A percentile compares a stretch with the other conserved stretches of the same genome.
Evolutionary conservation across 1,140 invertebrate genomes (phyloP).

Genomic region (Sipha flava): DNA sequence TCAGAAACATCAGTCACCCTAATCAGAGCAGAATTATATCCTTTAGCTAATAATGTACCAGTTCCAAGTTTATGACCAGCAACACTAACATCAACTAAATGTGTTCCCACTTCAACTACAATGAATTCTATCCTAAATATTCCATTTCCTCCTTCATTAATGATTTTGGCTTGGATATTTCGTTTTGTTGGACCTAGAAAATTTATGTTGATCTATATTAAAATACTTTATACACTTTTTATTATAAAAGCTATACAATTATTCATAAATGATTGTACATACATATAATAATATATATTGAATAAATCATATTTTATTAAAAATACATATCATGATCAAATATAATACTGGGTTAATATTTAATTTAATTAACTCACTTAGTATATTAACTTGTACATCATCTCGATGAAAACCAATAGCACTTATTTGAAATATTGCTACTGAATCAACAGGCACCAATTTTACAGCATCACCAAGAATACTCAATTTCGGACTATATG

Average conservation of each 20-base stretch:
- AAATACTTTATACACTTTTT: no score
- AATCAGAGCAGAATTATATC: constrained; percentile 84
- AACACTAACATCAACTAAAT: constrained; percentile 77
- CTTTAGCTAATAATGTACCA: constrained; percentile 80
- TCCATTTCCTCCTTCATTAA: constrained; percentile 63
- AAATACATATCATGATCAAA: background rate
- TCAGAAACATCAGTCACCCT: constrained; percentile 78
- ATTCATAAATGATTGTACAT: no score
- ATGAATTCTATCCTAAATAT: constrained; percentile 82
- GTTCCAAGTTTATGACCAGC: constrained; percentile 76
- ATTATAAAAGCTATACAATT: no score
- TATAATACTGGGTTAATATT: background rate
- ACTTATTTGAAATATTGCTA: constrained; percentile 75
- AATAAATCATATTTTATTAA: no score
- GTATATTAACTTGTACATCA: constrained; percentile 50
- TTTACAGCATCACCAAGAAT: constrained; percentile 75
- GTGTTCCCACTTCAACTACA: constrained; percentile 82
- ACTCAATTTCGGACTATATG: constrained; percentile 54
- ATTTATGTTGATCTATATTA: no score
- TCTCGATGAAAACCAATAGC: constrained; percentile 57
- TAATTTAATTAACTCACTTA: constrained; percentile 43
- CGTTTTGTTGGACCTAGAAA: constrained; percentile 57
- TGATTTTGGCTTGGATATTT: constrained; percentile 57
- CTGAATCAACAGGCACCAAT: constrained; percentile 74
- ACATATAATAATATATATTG: no score